Base-by-base conservation (phyloP, 53 echinoderm and acorn worm species). In the Zoroaster sp. region DNA sequence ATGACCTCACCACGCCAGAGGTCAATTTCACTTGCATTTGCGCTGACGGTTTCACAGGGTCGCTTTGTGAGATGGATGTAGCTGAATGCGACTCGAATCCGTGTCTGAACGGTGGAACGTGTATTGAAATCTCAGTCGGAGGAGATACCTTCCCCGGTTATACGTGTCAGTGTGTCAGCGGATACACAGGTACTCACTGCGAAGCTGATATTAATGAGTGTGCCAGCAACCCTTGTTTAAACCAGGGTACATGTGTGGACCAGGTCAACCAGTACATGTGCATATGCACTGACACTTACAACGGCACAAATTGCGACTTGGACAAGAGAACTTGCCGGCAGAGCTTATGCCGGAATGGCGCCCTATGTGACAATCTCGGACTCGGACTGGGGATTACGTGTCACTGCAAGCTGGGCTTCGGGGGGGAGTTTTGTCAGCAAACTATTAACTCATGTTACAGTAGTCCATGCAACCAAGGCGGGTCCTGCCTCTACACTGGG, bases 71-170 rank as follows among this genome's bases (percentile, higher is more conserved):
- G 32, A 63, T 88, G 34, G 94, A 99, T 73, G 87, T 96, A 15
- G 40, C 80, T 10, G 99, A 99, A 70, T 99, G 99, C 79, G 78
- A 36, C 6, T 96, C 99, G 6, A 65, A 69, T 40, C 99, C 99
- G 1, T 99, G 99, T 74, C 37, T 81, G 74, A 99, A 99, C 43
- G 89, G 90, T 1, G 99, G 78, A 1, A 31, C 51, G 18, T 99
- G 99, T 40, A 43, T 90, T 4, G 94, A 99, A 52, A 54, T 52
- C n/a, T 90, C 53, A 1, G 55, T 35, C 11, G 92, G 90, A 1
- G 89, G 93, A 30, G 87, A 72, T 2, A 93, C 91, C 81, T 99
- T 96, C 80, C 90, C 91, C 7, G 99, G 99, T 14, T 99, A 99
- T 77, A 51, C 18, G 40, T 99, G 99, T 45, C 47, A 69, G 20